These are phyloP conservation scores for Pogonomyrmex barbatus DNA, from an alignment of 1,140 invertebrate genomes.

Conservation along the genomic window DNA sequence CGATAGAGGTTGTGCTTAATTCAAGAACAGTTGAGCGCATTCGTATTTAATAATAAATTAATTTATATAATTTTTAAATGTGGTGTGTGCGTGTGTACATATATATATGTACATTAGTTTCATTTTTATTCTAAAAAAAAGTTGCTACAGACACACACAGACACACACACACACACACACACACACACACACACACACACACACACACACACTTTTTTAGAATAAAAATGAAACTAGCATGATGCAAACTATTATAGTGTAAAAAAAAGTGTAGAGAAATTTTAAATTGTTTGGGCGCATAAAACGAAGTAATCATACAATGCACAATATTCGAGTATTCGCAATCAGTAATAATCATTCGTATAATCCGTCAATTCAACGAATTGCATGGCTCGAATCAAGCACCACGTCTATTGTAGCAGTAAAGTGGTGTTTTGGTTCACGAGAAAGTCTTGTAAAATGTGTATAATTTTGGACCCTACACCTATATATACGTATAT, in stretches of 20 bases:
- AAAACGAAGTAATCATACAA: background rate
- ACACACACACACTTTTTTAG: no score
- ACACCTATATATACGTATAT: conserved; percentile 56
- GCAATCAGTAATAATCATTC: background rate
- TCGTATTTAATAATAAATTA: conserved; percentile 24
- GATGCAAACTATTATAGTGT: background rate
- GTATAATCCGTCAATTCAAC: background rate
- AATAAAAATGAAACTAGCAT: background rate
- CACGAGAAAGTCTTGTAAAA: conserved; percentile 62
- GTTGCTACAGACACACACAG: no score
- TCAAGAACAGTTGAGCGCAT: conserved; percentile 28
- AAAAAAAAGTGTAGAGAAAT: conserved; percentile 15
- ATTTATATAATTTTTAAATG: background rate
- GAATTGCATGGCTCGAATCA: conserved; percentile 43
- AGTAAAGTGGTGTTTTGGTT: conserved; percentile 62
- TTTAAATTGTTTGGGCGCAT: background rate
- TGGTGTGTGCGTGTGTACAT: background rate
- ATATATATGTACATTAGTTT: background rate
- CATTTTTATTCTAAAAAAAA: no score
- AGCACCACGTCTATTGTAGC: conserved; percentile 50
- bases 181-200: no score
- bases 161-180: no score
- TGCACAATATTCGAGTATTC: background rate
- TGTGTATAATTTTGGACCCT: conserved; percentile 69
- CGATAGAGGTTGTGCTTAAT: conserved; percentile 61